Evolutionary conservation across 2,797 vertebrate genomes (phyloP), one percentile per base, ranked within the genome.

Genomic region (Staurois parvus): DNA sequence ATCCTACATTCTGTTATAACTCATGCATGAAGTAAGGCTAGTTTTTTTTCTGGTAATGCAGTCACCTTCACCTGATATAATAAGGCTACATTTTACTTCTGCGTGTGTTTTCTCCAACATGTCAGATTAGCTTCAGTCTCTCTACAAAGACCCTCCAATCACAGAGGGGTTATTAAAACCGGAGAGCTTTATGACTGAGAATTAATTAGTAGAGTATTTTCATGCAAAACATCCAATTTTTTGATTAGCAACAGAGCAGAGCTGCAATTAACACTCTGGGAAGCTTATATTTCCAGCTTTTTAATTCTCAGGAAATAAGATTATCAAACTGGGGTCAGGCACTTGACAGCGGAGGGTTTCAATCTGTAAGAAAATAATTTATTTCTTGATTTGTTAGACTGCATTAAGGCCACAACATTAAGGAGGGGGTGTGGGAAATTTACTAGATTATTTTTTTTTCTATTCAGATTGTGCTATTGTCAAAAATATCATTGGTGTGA

Each of bases 211-310:
- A 92, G 91, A 79, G 90, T 92, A 94, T 95, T 96, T 95, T 95
- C 94, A 94, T 95, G 94, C 94, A 95, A 95, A 96, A 94, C 94
- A 92, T 94, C 91, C 93, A 93, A 94, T 95, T 94, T 95, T 95
- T 95, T 95, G 94, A 96, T 95, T 95, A 95, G 93, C 92, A 91
- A 87, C 90, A 90, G 93, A 94, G 92, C 94, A 91, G 90, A 91
- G 92, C 93, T 62, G 68, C 94, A 95, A 94, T 95, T 95, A 95
- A 92, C 94, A 95, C 93, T 93, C 91, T 91, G 85, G 93, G 93
- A 94, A 94, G 93, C 93, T 93, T 90, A 91, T 91, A 91, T 93
- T 94, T 93, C 91, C 92, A 93, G 92, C 90, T 88, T 93, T 94
- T 94, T 93, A 92, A 94, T 94, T 94, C 91, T 92, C 85, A 76